Evolutionary conservation across 2,797 vertebrate species (phyloP), one percentile per base, ranked within the genome.

Genomic region (Chrosomus eos): DNA sequence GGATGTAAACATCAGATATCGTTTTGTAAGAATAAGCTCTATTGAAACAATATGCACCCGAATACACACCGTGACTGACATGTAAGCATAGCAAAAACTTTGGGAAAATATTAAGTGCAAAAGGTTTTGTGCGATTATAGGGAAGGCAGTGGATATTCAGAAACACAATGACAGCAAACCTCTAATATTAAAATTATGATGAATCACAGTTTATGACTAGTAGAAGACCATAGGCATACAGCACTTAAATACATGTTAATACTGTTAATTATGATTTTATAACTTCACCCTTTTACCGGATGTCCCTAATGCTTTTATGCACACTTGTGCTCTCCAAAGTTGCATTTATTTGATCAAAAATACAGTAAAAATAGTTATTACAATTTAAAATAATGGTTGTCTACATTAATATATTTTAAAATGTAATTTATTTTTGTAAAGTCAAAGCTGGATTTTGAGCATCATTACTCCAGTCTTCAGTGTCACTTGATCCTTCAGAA

Each of bases 91-190:
- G 81, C 71, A 67, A 68, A 83, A 83, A 77, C 72, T 77, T 83
- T 77, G 60, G 82, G n/a, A 68, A 77, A 77, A 48, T 73, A 76
- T 53, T 23, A 84, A 84, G 80, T 87, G 79, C 76, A 67, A 88
- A 85, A 67, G 53, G n/a, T 78, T 83, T 45, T 64, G 55, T 77
- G 53, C n/a, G 51, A 60, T 51, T 74, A 77, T 28, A 77, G 40
- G 62, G 64, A 45, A 33, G 73, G 31, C 48, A 81, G 51, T 70
- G 31, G 18, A 84, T 71, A 66, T 80, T 84, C 70, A 81, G 62
- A 76, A 78, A 36, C 62, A 77, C 82, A 55, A 68, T 10, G 11
- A 55, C 18, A 66, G 40, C 80, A 71, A 31, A 71, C 21, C 4
- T 26, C 55, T 64, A 82, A 53, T 75, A 75, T 75, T 51, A 28